These are phyloP conservation scores for Serranus cabrilla DNA, from an alignment of 2,797 vertebrate species.

Conservation along the genomic window DNA sequence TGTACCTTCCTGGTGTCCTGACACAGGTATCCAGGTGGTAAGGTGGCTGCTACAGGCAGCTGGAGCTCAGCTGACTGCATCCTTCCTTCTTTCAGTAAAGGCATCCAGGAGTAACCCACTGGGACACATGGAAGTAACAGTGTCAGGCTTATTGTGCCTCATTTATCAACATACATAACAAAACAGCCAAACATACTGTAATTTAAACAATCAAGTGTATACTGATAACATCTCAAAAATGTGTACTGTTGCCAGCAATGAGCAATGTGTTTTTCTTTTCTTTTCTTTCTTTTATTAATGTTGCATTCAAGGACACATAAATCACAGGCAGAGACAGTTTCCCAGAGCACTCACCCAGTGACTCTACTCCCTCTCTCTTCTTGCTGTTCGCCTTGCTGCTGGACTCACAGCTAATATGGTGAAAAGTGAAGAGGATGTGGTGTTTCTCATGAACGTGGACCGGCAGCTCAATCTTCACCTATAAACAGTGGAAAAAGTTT, in stretches of 20 bases:
- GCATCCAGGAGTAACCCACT: constrained; percentile 95
- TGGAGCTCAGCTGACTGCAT: constrained; percentile 91
- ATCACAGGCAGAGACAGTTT: not conserved
- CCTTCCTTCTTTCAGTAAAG: constrained; percentile 92
- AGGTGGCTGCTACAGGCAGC: constrained; percentile 90
- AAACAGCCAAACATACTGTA: not conserved
- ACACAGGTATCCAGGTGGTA: constrained; percentile 92
- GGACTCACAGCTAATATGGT: constrained; percentile 98
- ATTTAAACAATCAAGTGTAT: not conserved
- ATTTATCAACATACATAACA: not conserved
- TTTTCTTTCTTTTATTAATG: not conserved
- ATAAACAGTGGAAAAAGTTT: constrained; percentile 58
- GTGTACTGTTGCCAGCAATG: not conserved
- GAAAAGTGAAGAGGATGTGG: constrained; percentile 97
- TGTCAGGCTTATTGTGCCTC: not conserved
- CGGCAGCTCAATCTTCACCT: constrained; percentile 97
- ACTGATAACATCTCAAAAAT: not conserved
- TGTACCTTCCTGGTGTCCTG: constrained; percentile 89
- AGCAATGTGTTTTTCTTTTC: not conserved
- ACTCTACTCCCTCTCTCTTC: constrained; percentile 93
- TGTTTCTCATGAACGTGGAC: constrained; percentile 96
- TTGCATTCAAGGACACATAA: not conserved
- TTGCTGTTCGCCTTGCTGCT: constrained; percentile 94
- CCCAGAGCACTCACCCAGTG: constrained; percentile 86
- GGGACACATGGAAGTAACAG: constrained; percentile 3